Evolutionary conservation across 2,113 vertebrate genomes (phyloP).

Genomic region (Scolopax mira): DNA sequence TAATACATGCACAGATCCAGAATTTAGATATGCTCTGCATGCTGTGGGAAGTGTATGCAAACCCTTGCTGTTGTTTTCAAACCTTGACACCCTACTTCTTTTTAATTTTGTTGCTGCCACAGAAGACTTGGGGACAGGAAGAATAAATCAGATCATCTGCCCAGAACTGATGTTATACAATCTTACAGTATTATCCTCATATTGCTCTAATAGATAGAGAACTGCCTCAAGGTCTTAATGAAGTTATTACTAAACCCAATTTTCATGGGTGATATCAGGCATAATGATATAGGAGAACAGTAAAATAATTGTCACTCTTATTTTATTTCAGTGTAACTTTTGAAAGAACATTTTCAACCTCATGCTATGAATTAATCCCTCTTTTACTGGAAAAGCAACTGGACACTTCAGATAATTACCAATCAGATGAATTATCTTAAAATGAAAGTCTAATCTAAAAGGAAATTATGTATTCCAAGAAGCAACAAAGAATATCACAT

Average conservation of each 20-base stretch:
- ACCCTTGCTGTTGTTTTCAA: neutral
- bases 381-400: neutral
- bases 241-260: constrained; percentile 24
- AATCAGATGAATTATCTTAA: neutral
- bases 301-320: neutral
- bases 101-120: constrained; percentile 51
- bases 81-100: neutral
- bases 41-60: neutral
- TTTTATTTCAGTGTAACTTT: constrained; percentile 4
- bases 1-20: neutral
- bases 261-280: neutral
- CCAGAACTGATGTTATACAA: neutral
- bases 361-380: neutral
- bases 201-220: constrained; percentile 12
- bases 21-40: neutral
- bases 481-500: neutral
- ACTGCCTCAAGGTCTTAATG: constrained; percentile 23
- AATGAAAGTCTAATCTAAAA: neutral
- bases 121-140: constrained; percentile 27
- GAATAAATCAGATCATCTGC: constrained; percentile 52
- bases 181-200: constrained; percentile 9
- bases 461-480: neutral
- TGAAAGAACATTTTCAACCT: neutral
- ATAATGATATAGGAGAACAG: neutral
- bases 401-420: neutral